Evolutionary conservation across 2,888 invertebrate species (phyloP).

Genomic region (Neuroscelio doddi): DNA sequence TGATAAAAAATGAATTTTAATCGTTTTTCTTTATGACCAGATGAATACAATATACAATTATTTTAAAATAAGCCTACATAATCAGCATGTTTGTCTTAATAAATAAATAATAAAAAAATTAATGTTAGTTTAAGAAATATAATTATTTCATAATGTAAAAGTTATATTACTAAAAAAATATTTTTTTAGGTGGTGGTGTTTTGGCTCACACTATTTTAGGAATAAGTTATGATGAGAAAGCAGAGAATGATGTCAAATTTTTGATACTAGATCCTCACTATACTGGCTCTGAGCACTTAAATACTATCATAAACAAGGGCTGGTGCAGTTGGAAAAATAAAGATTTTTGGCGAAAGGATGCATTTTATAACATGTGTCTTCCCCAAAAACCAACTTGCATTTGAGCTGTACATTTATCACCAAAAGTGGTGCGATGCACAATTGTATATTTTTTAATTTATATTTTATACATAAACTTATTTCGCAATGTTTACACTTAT

Average conservation of each 20-base stretch:
- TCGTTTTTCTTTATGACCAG: too few relatives aligned
- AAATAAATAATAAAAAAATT: too few relatives aligned
- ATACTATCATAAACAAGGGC: slow-evolving; percentile 84
- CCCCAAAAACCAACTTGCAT: slow-evolving; percentile 78
- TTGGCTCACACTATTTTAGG: slow-evolving; percentile 98
- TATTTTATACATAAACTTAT: too few relatives aligned
- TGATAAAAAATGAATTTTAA: too few relatives aligned
- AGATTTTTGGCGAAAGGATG: slow-evolving; percentile 95
- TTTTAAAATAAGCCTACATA: too few relatives aligned
- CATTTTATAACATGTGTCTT: slow-evolving; percentile 97
- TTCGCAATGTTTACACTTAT: too few relatives aligned
- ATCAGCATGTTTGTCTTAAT: too few relatives aligned
- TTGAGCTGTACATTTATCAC: background rate
- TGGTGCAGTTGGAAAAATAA: slow-evolving; percentile 98
- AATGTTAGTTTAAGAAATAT: background rate
- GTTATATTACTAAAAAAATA: slow-evolving; percentile 2
- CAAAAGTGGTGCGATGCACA: too few relatives aligned
- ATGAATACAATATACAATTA: too few relatives aligned
- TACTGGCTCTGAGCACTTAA: slow-evolving; percentile 89
- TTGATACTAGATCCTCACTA: slow-evolving; percentile 99
- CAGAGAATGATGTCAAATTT: slow-evolving; percentile 85
- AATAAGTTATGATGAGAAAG: slow-evolving; percentile 86
- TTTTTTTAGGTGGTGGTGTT: slow-evolving; percentile 88
- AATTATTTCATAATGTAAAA: slow-evolving; percentile 1
- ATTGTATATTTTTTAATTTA: too few relatives aligned